Evolutionary conservation across 2,113 vertebrate species (phyloP), one percentile per base, ranked within the genome.

Genomic region (Ammospiza nelsoni): DNA sequence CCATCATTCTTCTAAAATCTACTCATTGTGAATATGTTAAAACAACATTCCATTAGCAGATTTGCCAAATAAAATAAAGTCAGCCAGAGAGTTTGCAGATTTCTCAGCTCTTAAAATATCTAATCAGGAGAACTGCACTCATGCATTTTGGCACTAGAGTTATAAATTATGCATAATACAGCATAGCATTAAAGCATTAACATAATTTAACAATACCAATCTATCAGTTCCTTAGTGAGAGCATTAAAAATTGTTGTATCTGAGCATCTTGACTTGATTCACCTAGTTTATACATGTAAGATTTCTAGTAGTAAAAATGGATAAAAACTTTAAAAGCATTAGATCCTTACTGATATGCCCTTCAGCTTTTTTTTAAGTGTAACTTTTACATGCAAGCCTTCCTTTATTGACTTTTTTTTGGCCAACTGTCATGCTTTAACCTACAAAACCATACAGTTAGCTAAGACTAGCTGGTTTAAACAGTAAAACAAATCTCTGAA

Each of bases 121-220:
- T 93, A 93, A 96, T 95, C 82, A 97, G 86, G 49, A 89, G 25
- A 93, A 84, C 48, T 39, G 7, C 58, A 92, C 80, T 95, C 81
- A 91, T 87, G 67, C 37, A 87, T 95, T 97, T 97, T 97, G 87
- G 63, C 76, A 94, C 19, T 29, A 37, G 87, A 92, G n/a, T 93
- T 96, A 97, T 94, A 97, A 96, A 98, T 97, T 95, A 97, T 92
- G 93, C 81, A 96, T 92, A 93, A 88, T 80, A 88, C 44, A 74
- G 85, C 62, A 96, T 96, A 96, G 65, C 48, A 97, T 96, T 95
- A 97, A 97, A 97, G 7, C 35, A 97, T 97, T 97, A 96, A 52
- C 94, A 95, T 97, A 96, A 96, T 83, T 97, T 96, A 95, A 95
- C 84, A 95, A 93, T 95, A 88, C 23, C 2, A 46, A 75, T 84